Percentiles rank a stretch among this genome's conserved stretches.
Evolutionary conservation across 2,113 vertebrate species (phyloP).

Genomic region (Epinephelus moara): DNA sequence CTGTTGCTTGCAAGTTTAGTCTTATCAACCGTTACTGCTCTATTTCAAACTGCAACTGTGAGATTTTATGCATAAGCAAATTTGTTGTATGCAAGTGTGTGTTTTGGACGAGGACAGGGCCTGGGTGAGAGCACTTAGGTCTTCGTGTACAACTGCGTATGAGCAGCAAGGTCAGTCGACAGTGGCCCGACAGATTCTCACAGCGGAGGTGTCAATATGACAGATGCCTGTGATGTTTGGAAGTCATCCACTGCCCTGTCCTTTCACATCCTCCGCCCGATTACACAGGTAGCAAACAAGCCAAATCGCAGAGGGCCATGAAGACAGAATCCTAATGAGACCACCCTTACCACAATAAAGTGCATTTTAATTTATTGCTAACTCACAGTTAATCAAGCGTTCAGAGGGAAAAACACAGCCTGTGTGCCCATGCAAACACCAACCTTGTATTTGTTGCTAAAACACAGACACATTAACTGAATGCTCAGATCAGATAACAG

Average conservation of each 20-base stretch:
- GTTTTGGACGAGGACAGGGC: background rate
- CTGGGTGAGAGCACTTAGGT: conserved; percentile 22
- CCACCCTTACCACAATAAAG: background rate
- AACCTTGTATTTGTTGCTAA: conserved; percentile 20
- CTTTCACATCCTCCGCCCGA: conserved; percentile 55
- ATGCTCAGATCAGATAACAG: conserved; percentile 34
- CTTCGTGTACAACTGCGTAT: conserved; percentile 32
- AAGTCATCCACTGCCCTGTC: conserved; percentile 50
- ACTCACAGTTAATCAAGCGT: background rate
- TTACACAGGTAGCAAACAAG: conserved; percentile 47
- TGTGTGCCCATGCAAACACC: background rate
- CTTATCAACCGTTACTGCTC: background rate
- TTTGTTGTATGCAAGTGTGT: background rate
- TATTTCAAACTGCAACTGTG: background rate
- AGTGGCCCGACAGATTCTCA: conserved; percentile 64
- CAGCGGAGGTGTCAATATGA: conserved; percentile 66
- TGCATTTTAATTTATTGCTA: background rate
- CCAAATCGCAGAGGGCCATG: conserved; percentile 4
- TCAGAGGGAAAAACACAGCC: background rate
- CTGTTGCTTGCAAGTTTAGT: background rate
- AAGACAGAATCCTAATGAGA: conserved; percentile 19
- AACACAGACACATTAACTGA: conserved; percentile 33
- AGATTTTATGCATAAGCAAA: background rate
- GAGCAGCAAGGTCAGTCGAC: conserved; percentile 66
- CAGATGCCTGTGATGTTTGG: conserved; percentile 74